Conservation (phyloP, 2,113 vertebrate species). For the Ptyas mucosa region DNA sequence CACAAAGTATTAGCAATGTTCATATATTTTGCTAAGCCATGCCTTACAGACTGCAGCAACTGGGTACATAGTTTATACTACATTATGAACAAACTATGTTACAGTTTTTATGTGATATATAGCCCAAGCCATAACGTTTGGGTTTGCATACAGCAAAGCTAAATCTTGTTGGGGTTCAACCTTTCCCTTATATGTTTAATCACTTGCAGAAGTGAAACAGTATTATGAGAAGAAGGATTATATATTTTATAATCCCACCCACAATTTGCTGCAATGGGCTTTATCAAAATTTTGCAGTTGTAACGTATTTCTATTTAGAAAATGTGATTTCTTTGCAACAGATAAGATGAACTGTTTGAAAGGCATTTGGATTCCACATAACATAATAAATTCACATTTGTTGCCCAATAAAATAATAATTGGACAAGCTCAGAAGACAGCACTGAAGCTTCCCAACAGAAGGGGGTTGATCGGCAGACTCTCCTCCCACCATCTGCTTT, state of each 20-base stretch:
- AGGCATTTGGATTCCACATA: not conserved
- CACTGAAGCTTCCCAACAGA: not conserved
- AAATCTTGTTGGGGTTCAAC: not conserved
- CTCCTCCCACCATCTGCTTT: not conserved
- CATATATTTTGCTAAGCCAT: too few relatives aligned
- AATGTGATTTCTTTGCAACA: not conserved
- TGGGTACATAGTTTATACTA: not conserved
- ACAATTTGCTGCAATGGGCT: not conserved
- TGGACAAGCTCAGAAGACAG: not conserved
- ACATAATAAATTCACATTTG: not conserved
- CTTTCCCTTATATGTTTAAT: too few relatives aligned
- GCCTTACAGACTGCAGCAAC: too few relatives aligned
- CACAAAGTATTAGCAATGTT: too few relatives aligned
- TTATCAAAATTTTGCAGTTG: not conserved
- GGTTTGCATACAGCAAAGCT: not conserved
- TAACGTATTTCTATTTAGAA: not conserved
- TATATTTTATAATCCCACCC: not conserved
- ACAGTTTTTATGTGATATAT: not conserved
- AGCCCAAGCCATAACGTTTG: not conserved
- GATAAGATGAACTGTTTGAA: not conserved
- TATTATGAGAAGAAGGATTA: not conserved
- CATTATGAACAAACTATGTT: not conserved
- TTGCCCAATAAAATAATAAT: constrained; percentile 1
- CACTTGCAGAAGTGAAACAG: not conserved
- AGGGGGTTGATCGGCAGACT: not conserved